Conservation (phyloP, 2,888 invertebrate species). For the Epirrhoe alternata region DNA sequence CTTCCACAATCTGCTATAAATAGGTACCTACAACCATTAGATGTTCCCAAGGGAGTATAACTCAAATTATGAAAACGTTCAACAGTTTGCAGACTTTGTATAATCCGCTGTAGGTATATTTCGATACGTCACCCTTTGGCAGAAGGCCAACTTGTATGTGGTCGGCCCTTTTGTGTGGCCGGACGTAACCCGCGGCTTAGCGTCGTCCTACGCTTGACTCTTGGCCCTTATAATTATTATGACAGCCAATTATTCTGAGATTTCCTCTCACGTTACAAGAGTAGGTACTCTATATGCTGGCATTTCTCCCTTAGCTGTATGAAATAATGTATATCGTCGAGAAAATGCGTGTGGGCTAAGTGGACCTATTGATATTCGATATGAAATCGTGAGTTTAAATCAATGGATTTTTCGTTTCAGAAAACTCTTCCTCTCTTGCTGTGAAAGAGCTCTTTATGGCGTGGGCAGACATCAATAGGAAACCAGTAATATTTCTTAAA, state of each 20-base stretch:
- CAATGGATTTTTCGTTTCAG: no score
- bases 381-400: no score
- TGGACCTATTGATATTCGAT: no score
- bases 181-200: constrained; percentile 58
- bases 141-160: constrained; percentile 46
- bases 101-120: background rate
- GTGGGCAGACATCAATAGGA: no score
- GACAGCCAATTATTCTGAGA: constrained; percentile 48
- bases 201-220: constrained; percentile 61
- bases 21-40: background rate
- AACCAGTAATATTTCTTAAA: no score
- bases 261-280: constrained; percentile 40
- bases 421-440: no score
- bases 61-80: constrained; percentile 6
- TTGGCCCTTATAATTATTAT: constrained; percentile 46
- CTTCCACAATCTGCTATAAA: background rate
- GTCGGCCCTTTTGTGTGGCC: constrained; percentile 27
- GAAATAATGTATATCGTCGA: no score
- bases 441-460: no score
- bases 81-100: constrained; percentile 4
- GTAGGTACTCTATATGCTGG: background rate
- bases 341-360: no score
- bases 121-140: constrained; percentile 36
- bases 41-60: background rate
- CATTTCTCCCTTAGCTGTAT: background rate